Evolutionary conservation across 2,113 vertebrate species (phyloP).

Genomic region (Podarcis raffonei): DNA sequence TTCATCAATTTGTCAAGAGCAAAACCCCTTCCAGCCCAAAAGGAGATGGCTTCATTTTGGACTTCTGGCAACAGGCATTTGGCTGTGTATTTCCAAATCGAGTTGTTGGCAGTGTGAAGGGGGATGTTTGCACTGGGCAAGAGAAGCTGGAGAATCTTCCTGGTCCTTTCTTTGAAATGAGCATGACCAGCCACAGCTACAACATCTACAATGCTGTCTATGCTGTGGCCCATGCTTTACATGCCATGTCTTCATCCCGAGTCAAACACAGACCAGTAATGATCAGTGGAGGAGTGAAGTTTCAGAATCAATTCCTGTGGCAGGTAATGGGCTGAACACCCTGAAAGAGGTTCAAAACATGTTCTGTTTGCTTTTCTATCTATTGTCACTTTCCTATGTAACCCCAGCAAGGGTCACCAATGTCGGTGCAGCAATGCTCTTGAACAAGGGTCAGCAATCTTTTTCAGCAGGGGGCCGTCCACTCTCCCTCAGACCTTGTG

Average conservation of each 20-base stretch:
- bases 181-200: not conserved
- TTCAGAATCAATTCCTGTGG: not conserved
- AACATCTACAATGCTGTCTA: not conserved
- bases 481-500: no score
- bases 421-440: no score
- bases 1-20: not conserved
- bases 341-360: no score
- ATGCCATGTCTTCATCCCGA: not conserved
- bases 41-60: not conserved
- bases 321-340: not conserved
- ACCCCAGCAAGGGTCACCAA: not conserved
- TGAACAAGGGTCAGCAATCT: no score
- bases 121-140: not conserved
- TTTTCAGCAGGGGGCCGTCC: no score
- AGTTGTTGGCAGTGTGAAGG: no score
- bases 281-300: not conserved
- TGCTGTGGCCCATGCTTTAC: not conserved
- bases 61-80: slow-evolving; percentile 3
- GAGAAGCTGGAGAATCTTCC: not conserved
- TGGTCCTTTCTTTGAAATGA: not conserved
- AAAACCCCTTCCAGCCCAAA: not conserved
- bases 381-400: not conserved
- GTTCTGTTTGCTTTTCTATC: no score
- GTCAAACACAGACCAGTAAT: not conserved
- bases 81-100: not conserved